phyloP scores from a whole-genome alignment of 2,888 invertebrate genomes.

The Melanostoma scalare region DNA sequence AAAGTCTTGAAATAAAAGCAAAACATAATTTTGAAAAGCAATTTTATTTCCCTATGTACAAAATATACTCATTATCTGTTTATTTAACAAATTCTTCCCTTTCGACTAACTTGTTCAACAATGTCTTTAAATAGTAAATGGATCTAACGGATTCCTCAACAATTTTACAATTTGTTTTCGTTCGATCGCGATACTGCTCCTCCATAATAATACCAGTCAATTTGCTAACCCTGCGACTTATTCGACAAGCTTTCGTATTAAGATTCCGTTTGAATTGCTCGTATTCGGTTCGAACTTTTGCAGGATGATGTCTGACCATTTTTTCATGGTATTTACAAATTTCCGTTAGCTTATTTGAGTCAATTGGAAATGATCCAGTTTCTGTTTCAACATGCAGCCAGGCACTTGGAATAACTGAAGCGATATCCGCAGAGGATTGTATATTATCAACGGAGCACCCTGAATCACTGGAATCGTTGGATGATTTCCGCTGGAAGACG shows the following conservation, averaged over 20 bases:
- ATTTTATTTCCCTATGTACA: too few species aligned
- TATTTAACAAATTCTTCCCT: conserved; percentile 27
- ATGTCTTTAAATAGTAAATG: conserved; percentile 76
- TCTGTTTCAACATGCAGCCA: conserved; percentile 41
- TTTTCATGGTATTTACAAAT: conserved; percentile 75
- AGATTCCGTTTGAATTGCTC: conserved; percentile 68
- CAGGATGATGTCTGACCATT: conserved; percentile 71
- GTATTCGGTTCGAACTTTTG: conserved; percentile 58
- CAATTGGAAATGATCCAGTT: conserved; percentile 36
- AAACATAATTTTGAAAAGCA: too few species aligned
- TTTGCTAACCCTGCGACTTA: conserved; percentile 76
- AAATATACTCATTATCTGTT: too few species aligned
- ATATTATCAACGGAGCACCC: too few species aligned
- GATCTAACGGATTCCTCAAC: conserved; percentile 77
- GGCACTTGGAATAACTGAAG: not conserved
- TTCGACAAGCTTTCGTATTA: conserved; percentile 73
- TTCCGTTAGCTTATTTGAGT: conserved; percentile 68
- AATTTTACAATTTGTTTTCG: conserved; percentile 73
- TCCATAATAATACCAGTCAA: conserved; percentile 75
- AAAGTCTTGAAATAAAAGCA: too few species aligned
- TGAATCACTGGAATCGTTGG: conserved; percentile 1
- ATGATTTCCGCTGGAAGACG: not conserved
- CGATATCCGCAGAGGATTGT: not conserved
- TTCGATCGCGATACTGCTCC: conserved; percentile 75
- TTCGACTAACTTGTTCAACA: conserved; percentile 72